Conservation (phyloP, 2,113 vertebrate species). For the Pongo abelii region DNA sequence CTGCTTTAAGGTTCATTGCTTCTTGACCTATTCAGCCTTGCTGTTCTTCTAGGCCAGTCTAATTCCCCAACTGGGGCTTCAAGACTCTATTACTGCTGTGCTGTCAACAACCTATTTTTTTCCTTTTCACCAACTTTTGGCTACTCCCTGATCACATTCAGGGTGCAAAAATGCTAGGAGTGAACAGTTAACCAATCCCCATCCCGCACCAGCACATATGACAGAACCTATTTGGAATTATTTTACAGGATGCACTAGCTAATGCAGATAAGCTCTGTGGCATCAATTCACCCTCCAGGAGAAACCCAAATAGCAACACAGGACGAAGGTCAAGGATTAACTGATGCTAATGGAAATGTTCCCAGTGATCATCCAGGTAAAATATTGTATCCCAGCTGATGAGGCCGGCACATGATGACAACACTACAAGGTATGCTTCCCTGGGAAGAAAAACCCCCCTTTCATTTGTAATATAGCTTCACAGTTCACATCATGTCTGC, state of each 20-base stretch:
- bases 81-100: conserved; percentile 18
- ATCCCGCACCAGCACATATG: neutral
- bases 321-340: conserved; percentile 51
- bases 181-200: neutral
- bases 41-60: neutral
- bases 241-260: neutral
- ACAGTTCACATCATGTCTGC: neutral
- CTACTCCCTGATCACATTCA: conserved; percentile 20
- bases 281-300: neutral
- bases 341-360: conserved; percentile 16
- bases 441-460: neutral
- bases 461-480: neutral
- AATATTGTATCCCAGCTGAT: neutral
- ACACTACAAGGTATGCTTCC: neutral
- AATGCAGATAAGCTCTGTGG: neutral
- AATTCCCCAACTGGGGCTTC: conserved; percentile 45
- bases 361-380: neutral
- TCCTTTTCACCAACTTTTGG: conserved; percentile 52
- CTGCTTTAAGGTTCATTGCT: conserved; percentile 62
- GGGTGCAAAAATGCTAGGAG: conserved; percentile 39
- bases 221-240: neutral
- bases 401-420: neutral
- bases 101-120: conserved; percentile 18
- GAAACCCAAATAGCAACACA: conserved; percentile 1
- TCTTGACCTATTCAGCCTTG: conserved; percentile 36